Conservation (phyloP, 2,113 vertebrate species). For the Cebidichthys violaceus region DNA sequence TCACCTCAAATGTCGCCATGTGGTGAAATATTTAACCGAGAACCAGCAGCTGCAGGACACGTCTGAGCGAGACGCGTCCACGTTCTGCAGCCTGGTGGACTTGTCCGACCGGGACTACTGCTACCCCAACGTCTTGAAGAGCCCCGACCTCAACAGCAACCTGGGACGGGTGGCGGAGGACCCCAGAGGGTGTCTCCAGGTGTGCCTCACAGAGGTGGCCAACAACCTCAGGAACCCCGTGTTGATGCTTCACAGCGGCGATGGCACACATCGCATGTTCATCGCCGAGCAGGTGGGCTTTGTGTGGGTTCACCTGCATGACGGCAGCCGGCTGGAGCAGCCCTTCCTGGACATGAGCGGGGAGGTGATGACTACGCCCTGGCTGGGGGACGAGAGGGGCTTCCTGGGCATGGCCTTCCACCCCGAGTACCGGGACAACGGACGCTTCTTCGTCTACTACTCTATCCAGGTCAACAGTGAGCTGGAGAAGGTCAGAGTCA, state of each 20-base stretch:
- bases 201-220: conserved; percentile 88
- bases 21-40: conserved; percentile 79
- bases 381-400: conserved; percentile 89
- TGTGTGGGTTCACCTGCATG: conserved; percentile 86
- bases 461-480: conserved; percentile 78
- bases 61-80: conserved; percentile 52
- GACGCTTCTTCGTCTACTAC: conserved; percentile 90
- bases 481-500: conserved; percentile 87
- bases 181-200: conserved; percentile 84
- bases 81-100: conserved; percentile 85
- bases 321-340: conserved; percentile 84
- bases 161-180: conserved; percentile 82
- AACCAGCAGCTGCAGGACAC: conserved; percentile 73
- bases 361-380: conserved; percentile 83
- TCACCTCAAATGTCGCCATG: conserved; percentile 80
- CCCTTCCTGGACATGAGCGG: conserved; percentile 89
- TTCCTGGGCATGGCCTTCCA: conserved; percentile 91
- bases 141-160: conserved; percentile 76
- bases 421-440: conserved; percentile 83
- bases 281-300: conserved; percentile 88
- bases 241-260: conserved; percentile 84
- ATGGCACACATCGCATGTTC: conserved; percentile 86
- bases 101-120: conserved; percentile 88
- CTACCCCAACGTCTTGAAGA: conserved; percentile 86
- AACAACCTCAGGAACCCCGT: conserved; percentile 87